Evolutionary conservation across 2,888 invertebrate genomes (phyloP).

Genomic region (Athalia cordata): DNA sequence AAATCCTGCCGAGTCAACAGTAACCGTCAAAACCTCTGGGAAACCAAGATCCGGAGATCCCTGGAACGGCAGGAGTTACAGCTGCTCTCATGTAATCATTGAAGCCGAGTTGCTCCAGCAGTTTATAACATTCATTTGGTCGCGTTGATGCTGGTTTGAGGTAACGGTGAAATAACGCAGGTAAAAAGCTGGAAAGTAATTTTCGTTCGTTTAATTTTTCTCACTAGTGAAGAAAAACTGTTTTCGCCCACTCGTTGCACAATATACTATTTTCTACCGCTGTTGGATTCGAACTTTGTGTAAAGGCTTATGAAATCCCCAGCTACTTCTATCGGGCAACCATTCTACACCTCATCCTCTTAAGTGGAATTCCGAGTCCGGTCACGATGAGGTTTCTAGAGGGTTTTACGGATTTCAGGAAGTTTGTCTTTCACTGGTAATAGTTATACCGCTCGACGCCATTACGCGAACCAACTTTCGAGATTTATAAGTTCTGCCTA

Average conservation of each 20-base stretch:
- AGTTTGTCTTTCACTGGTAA: slow-evolving; percentile 41
- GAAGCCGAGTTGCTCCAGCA: not conserved
- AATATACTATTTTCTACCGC: slow-evolving; percentile 13
- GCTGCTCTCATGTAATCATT: slow-evolving; percentile 29
- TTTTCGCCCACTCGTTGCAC: too few species aligned
- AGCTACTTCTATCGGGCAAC: slow-evolving; percentile 10
- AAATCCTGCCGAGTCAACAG: slow-evolving; percentile 37
- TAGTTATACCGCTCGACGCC: not conserved
- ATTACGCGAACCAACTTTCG: not conserved
- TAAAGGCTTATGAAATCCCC: slow-evolving; percentile 26
- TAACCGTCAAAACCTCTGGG: slow-evolving; percentile 28
- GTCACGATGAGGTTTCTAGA: slow-evolving; percentile 42
- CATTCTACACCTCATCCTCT: slow-evolving; percentile 39
- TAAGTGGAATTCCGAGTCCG: slow-evolving; percentile 42
- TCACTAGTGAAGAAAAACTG: too few species aligned
- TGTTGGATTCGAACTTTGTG: slow-evolving; percentile 25
- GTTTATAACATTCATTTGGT: not conserved
- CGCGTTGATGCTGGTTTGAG: too few species aligned
- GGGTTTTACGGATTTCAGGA: slow-evolving; percentile 40
- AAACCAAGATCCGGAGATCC: slow-evolving; percentile 24
- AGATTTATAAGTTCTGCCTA: slow-evolving; percentile 18
- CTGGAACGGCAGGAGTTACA: slow-evolving; percentile 17
- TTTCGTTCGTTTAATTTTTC: not conserved
- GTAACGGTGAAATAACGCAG: not conserved
- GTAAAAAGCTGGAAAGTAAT: not conserved